A percentile compares a stretch with the other conserved stretches of the same genome.
Evolutionary conservation across 2,797 vertebrate species (phyloP).

Genomic region (Dendrocincla fuliginosa): DNA sequence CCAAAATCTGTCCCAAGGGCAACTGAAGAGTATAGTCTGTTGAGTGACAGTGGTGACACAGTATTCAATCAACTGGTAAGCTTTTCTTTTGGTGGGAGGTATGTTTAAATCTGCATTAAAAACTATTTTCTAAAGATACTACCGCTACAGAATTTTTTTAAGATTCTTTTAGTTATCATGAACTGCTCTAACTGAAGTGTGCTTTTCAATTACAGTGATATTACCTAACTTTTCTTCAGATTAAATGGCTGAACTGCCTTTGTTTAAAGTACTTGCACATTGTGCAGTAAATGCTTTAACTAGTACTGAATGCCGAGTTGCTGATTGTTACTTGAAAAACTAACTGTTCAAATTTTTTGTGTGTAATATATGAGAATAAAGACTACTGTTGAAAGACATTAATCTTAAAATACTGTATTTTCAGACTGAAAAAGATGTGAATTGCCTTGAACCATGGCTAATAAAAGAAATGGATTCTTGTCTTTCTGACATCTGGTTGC

Average conservation of each 20-base stretch:
- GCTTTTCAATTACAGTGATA: background rate
- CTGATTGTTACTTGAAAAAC: background rate
- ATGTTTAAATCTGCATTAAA: background rate
- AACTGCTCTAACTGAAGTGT: background rate
- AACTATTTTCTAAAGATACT: background rate
- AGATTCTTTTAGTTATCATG: background rate
- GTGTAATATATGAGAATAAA: background rate
- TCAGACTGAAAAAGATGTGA: slow-evolving; percentile 83
- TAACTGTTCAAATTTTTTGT: background rate
- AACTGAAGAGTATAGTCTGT: slow-evolving; percentile 72
- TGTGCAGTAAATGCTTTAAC: background rate
- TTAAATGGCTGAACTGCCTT: background rate
- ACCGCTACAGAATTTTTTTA: background rate
- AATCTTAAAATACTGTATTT: background rate
- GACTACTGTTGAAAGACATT: background rate
- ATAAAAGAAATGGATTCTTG: slow-evolving; percentile 91
- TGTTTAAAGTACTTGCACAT: background rate
- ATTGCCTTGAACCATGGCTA: slow-evolving; percentile 87
- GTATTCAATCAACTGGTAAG: slow-evolving; percentile 81
- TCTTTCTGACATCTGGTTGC: slow-evolving; percentile 89
- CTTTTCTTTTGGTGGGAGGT: background rate
- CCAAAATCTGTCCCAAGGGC: slow-evolving; percentile 56
- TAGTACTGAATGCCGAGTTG: background rate
- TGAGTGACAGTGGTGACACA: slow-evolving; percentile 78
- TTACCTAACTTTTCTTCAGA: background rate